Evolutionary conservation across 2,888 invertebrate genomes (phyloP).

Genomic region (Callosobruchus maculatus): DNA sequence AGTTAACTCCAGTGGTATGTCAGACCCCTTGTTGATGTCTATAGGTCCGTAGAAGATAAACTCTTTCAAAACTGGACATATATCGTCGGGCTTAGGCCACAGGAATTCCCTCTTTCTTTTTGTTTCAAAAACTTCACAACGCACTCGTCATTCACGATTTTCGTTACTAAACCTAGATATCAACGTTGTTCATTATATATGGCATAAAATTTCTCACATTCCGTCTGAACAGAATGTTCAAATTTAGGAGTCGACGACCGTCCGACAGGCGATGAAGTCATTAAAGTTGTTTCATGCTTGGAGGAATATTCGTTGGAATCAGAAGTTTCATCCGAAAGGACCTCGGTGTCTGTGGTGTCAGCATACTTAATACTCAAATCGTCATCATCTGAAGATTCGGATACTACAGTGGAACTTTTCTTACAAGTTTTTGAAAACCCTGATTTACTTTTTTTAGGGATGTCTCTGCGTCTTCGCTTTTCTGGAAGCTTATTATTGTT

Average conservation of each 20-base stretch:
- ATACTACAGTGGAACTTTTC: not conserved
- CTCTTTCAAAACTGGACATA: not conserved
- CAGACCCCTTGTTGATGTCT: not conserved
- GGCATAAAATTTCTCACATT: slow-evolving; percentile 3
- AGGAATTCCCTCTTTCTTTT: not conserved
- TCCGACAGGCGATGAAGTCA: not conserved
- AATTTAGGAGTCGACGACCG: not conserved
- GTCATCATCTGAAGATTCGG: slow-evolving; percentile 1
- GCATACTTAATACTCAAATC: not conserved
- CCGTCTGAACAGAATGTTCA: not conserved
- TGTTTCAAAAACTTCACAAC: too few relatives aligned
- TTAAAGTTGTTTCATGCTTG: not conserved
- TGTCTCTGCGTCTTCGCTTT: too few relatives aligned
- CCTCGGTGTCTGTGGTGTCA: not conserved
- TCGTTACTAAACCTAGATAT: not conserved
- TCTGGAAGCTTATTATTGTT: not conserved
- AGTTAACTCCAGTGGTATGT: not conserved
- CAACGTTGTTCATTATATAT: slow-evolving; percentile 1
- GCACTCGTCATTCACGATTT: not conserved
- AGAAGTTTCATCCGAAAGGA: not conserved
- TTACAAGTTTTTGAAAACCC: not conserved
- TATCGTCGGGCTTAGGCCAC: slow-evolving; percentile 2
- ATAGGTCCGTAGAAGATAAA: slow-evolving; percentile 1
- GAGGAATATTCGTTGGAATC: not conserved
- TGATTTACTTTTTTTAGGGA: too few relatives aligned